Percentiles rank a stretch among this genome's conserved stretches.
Conservation (phyloP, 2,888 invertebrate species). For the Eristalis intricaria region DNA sequence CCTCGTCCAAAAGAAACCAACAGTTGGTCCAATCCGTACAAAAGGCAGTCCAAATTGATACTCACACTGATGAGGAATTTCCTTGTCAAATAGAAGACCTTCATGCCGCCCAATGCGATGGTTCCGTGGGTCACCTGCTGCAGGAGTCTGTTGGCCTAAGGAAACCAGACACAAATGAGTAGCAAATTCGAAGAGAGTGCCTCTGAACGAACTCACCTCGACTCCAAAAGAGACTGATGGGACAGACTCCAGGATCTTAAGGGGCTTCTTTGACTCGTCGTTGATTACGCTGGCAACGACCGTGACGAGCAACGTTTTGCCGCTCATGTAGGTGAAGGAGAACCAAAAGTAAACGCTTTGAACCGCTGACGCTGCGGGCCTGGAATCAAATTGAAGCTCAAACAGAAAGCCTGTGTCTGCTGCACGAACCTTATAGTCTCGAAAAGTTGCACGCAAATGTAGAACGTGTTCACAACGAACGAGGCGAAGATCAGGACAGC, state of each 20-base stretch:
- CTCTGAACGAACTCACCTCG: constrained; percentile 78
- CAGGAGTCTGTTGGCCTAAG: constrained; percentile 82
- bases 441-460: constrained; percentile 87
- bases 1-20: no score
- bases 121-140: constrained; percentile 82
- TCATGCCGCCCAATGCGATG: constrained; percentile 83
- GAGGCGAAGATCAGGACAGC: constrained; percentile 85
- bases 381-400: constrained; percentile 58
- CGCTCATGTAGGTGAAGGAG: constrained; percentile 82
- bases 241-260: constrained; percentile 81
- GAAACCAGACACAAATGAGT: not conserved
- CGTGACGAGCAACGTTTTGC: constrained; percentile 81
- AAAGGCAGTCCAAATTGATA: not conserved
- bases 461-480: constrained; percentile 86
- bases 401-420: not conserved
- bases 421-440: constrained; percentile 84
- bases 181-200: not conserved
- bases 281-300: constrained; percentile 82
- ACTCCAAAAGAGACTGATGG: constrained; percentile 80
- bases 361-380: constrained; percentile 77
- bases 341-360: constrained; percentile 82
- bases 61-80: constrained; percentile 83
- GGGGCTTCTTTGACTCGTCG: constrained; percentile 82
- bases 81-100: constrained; percentile 83
- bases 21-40: no score